Evolutionary conservation across 2,113 vertebrate species (phyloP).

Genomic region (Sisor rabdophorus): DNA sequence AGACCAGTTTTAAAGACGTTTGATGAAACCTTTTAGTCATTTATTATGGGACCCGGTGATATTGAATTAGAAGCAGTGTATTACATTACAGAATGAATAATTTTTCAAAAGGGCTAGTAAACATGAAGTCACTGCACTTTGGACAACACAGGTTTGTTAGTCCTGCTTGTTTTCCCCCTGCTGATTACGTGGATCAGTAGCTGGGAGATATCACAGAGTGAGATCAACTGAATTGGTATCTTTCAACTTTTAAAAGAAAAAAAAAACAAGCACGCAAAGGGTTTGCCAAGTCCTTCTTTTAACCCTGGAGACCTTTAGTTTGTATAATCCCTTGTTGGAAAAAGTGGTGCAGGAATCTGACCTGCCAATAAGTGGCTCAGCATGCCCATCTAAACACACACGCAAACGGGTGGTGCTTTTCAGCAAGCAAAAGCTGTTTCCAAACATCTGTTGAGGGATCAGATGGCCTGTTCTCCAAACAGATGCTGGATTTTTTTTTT

Average conservation of each 20-base stretch:
- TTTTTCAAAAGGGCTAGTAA: no score
- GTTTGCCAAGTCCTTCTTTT: not conserved
- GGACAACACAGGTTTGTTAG: no score
- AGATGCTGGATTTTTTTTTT: slow-evolving; percentile 29
- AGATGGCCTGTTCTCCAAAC: slow-evolving; percentile 36
- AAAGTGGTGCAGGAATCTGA: slow-evolving; percentile 8
- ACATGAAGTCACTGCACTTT: not conserved
- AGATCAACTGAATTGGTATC: no score
- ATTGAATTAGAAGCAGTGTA: not conserved
- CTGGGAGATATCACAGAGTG: no score
- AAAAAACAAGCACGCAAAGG: no score
- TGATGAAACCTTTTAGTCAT: not conserved
- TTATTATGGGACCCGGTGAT: not conserved
- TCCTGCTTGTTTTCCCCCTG: no score
- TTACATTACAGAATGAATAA: not conserved
- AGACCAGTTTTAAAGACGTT: no score
- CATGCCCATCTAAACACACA: slow-evolving; percentile 13
- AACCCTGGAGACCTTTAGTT: not conserved
- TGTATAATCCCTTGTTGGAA: not conserved
- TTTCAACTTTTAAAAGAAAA: no score
- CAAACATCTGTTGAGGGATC: slow-evolving; percentile 48
- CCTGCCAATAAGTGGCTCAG: slow-evolving; percentile 19
- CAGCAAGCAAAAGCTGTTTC: slow-evolving; percentile 34
- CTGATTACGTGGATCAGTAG: no score
- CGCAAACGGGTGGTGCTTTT: slow-evolving; percentile 37